A percentile compares a stretch with the other conserved stretches of the same genome.
Evolutionary conservation across 2,888 invertebrate genomes (phyloP).

Genomic region (Cyclophora albipunctata): DNA sequence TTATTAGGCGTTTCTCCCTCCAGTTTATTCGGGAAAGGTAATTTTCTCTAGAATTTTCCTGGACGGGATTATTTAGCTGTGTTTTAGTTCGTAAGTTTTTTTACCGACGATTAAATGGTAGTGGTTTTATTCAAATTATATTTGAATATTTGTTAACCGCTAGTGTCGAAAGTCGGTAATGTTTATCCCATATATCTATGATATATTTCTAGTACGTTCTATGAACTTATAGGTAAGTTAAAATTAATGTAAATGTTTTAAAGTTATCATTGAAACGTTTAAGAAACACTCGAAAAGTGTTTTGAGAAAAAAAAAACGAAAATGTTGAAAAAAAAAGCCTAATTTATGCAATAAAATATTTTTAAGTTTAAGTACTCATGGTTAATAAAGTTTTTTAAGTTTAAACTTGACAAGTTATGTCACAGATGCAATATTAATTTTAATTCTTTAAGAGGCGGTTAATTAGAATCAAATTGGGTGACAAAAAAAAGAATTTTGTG

Average conservation of each 20-base stretch:
- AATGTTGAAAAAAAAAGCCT: too few relatives aligned
- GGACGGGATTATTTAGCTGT: constrained; percentile 55
- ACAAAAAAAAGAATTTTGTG: constrained; percentile 53
- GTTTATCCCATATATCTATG: constrained; percentile 98
- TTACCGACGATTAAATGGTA: constrained; percentile 60
- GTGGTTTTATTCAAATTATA: constrained; percentile 19
- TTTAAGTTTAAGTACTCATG: background rate
- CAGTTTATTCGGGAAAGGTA: constrained; percentile 73
- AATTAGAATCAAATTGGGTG: constrained; percentile 17
- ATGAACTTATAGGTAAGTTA: constrained; percentile 81
- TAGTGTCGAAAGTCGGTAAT: constrained; percentile 78
- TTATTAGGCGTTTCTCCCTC: constrained; percentile 55
- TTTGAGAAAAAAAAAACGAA: too few relatives aligned
- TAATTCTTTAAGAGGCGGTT: constrained; percentile 15
- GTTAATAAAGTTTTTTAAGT: background rate
- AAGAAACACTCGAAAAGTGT: too few relatives aligned
- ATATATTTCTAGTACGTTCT: constrained; percentile 98
- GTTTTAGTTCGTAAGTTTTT: constrained; percentile 52
- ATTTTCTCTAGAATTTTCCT: constrained; percentile 69
- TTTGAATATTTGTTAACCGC: constrained; percentile 23
- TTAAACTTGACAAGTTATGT: constrained; percentile 25
- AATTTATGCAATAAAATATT: constrained; percentile 12
- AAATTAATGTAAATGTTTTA: constrained; percentile 54
- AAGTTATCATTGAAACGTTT: constrained; percentile 6
- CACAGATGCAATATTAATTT: constrained; percentile 25